phyloP scores from a whole-genome alignment of 2,888 invertebrate species.

The Cheilosia grossa region DNA sequence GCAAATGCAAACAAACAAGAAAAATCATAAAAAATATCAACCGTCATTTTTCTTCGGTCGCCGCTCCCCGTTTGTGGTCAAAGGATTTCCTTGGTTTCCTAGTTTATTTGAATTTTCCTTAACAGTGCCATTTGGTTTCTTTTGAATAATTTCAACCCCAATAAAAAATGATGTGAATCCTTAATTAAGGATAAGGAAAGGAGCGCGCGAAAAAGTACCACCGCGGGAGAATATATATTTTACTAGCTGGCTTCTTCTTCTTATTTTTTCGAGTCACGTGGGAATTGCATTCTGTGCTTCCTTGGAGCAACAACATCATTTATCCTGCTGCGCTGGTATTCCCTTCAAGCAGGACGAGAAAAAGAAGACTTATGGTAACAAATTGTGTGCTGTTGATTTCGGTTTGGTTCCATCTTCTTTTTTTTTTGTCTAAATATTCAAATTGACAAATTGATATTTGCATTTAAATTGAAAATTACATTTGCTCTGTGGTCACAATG shows the following conservation, averaged over 20 bases:
- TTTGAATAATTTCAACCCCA: slow-evolving; percentile 83
- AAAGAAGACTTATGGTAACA: slow-evolving; percentile 66
- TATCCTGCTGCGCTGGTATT: slow-evolving; percentile 71
- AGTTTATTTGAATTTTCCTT: slow-evolving; percentile 59
- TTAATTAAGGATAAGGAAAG: slow-evolving; percentile 80
- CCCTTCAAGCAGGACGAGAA: slow-evolving; percentile 11
- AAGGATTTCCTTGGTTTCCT: slow-evolving; percentile 54
- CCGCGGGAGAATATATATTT: slow-evolving; percentile 51
- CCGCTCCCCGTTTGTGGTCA: slow-evolving; percentile 47
- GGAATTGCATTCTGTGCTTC: slow-evolving; percentile 75
- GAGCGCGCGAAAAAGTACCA: slow-evolving; percentile 43
- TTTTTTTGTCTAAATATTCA: slow-evolving; percentile 74
- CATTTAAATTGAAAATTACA: slow-evolving; percentile 84
- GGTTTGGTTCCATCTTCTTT: slow-evolving; percentile 8
- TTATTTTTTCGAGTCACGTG: slow-evolving; percentile 73
- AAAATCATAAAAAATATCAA: slow-evolving; percentile 70
- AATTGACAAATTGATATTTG: slow-evolving; percentile 84
- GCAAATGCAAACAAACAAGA: slow-evolving; percentile 66
- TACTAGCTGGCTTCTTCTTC: slow-evolving; percentile 46
- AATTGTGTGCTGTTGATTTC: slow-evolving; percentile 64
- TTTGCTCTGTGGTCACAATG: slow-evolving; percentile 83
- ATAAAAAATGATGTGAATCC: slow-evolving; percentile 83
- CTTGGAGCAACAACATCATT: slow-evolving; percentile 67
- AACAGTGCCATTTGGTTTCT: slow-evolving; percentile 77
- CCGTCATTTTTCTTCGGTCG: slow-evolving; percentile 67